Evolutionary conservation across 92 coral and sea anemone species (phyloP).

Genomic region (Ricordea florida): DNA sequence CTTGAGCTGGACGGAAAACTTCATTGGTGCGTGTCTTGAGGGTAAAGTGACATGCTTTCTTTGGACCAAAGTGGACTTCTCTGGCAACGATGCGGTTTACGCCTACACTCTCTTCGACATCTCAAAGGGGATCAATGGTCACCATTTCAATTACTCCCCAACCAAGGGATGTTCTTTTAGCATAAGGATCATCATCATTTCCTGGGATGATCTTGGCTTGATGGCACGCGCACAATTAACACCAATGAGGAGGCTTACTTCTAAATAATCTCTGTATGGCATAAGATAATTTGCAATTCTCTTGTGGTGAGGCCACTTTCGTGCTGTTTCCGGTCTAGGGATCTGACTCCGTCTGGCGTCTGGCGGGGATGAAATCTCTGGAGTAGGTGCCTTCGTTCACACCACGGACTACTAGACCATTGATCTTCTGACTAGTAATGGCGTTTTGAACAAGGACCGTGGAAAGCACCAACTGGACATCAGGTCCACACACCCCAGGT

Average conservation of each 20-base stretch:
- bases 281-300: constrained; percentile 17
- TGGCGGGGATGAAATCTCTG: constrained; percentile 33
- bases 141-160: constrained; percentile 58
- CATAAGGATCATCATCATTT: constrained; percentile 58
- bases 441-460: constrained; percentile 29
- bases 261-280: constrained; percentile 30
- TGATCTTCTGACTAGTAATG: constrained; percentile 25
- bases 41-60: constrained; percentile 20
- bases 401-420: constrained; percentile 26
- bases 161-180: constrained; percentile 42
- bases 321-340: constrained; percentile 63
- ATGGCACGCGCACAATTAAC: constrained; percentile 53
- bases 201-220: constrained; percentile 61
- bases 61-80: constrained; percentile 2
- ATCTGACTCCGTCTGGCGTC: constrained; percentile 55
- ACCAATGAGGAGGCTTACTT: no score
- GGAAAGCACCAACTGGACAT: constrained; percentile 28
- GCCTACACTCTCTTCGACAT: constrained; percentile 1
- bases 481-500: constrained; percentile 36
- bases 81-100: constrained; percentile 23
- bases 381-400: constrained; percentile 34
- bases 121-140: neutral
- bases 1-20: constrained; percentile 14
- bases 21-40: constrained; percentile 39
- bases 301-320: constrained; percentile 50